Base-by-base conservation (phyloP, 2,113 vertebrate species). In the Arothron firmamentum region DNA sequence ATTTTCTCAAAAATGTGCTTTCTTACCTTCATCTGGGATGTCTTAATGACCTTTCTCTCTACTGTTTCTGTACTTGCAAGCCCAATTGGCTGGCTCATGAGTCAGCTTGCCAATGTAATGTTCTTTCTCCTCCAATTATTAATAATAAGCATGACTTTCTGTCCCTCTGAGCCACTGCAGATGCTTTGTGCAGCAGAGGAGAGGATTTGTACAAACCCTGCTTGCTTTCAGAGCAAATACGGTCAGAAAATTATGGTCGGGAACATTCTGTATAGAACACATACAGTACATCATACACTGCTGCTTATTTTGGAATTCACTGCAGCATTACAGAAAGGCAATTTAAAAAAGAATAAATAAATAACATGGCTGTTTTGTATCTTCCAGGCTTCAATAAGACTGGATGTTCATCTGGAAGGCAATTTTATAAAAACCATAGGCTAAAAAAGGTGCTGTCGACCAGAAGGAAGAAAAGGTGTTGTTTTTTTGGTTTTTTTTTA, bases 41-140 rank as follows among this genome's bases (percentile, higher is more conserved):
- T 84, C 67, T 68, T 85, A 82, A 87, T 84, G 77, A 79, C 67
- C 67, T 72, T 70, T 81, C 78, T 82, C 75, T 77, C 70, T 77
- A 77, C 65, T 75, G 70, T 69, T 80, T 81, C 76, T 59, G 57
- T 77, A 75, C 68, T 82, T 80, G 62, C 74, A 75, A 72, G 80
- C 82, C 79, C 84, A 84, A 82, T 87, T 86, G 83, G 78, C 82
- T 84, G 77, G 80, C 79, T 85, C 78, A 84, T 81, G 82, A 87
- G 85, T 77, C 82, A 63, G 73, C 67, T 74, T 79, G 72, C 75
- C 52, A 66, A 70, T 75, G 77, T 85, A 81, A 88, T 84, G 82
- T 87, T 85, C 74, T 81, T 80, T 81, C 71, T 80, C 72, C 59
- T 81, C 61, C 72, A 72, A 76, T 83, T 84, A 80, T 81, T 81